Percentiles rank a stretch among this genome's conserved stretches.
Evolutionary conservation across 2,797 vertebrate species (phyloP).

Genomic region (Ispidina lecontei): DNA sequence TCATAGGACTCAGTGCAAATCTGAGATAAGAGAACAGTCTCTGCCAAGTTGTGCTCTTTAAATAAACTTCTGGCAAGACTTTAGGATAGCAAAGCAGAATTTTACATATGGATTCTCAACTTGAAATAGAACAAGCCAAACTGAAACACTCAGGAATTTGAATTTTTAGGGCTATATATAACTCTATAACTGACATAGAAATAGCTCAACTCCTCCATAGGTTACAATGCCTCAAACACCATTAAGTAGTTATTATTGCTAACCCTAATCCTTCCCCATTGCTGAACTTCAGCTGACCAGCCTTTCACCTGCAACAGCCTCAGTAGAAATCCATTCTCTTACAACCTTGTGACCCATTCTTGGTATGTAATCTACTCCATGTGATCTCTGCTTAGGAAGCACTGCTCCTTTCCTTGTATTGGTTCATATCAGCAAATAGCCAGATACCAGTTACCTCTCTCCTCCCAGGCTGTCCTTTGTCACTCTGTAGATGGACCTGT

Average conservation of each 20-base stretch:
- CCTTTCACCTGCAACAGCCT: not conserved
- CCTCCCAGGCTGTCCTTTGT: slow-evolving; percentile 2
- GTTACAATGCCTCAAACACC: not conserved
- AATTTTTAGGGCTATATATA: slow-evolving; percentile 11
- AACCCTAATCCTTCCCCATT: not conserved
- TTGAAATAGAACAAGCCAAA: slow-evolving; percentile 28
- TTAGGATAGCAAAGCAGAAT: not conserved
- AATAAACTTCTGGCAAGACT: slow-evolving; percentile 23
- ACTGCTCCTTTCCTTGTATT: not conserved
- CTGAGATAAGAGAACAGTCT: not conserved
- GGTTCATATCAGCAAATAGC: not conserved
- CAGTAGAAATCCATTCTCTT: not conserved
- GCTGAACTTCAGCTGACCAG: not conserved
- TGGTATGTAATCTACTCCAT: not conserved
- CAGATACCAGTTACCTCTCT: not conserved
- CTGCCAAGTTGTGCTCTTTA: slow-evolving; percentile 3
- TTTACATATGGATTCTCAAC: not conserved
- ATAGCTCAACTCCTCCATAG: not conserved
- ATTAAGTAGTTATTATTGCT: not conserved
- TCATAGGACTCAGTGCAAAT: not conserved
- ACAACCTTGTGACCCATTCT: not conserved
- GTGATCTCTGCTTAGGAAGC: not conserved
- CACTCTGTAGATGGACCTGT: not conserved
- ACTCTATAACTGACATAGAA: not conserved
- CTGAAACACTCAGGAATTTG: not conserved